These are phyloP conservation scores for Orchesella flavescens DNA, from an alignment of 2,888 invertebrate species.

Conservation along the genomic window DNA sequence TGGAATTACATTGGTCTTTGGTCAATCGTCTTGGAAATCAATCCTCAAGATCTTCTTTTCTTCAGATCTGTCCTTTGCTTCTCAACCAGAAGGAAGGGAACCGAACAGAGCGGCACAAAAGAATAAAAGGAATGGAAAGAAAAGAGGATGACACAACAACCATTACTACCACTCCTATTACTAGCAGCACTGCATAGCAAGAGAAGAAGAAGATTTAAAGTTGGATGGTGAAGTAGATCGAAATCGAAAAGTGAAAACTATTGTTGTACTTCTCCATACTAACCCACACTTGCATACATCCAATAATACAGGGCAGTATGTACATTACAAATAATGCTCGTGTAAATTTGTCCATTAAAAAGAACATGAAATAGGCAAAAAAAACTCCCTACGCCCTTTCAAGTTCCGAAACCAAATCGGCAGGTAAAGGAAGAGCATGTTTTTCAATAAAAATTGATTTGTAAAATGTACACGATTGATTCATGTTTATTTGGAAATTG, in stretches of 20 bases:
- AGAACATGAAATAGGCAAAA: neutral
- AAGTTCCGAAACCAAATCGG: neutral
- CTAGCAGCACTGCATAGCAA: slow-evolving; percentile 15
- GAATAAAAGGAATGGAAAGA: slow-evolving; percentile 10
- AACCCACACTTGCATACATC: neutral
- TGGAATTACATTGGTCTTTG: slow-evolving; percentile 52
- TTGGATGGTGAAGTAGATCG: slow-evolving; percentile 12
- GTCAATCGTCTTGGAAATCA: slow-evolving; percentile 56
- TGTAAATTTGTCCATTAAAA: slow-evolving; percentile 1
- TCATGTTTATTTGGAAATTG: too few species aligned
- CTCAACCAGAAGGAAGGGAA: neutral
- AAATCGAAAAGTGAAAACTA: slow-evolving; percentile 43
- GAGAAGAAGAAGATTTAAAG: slow-evolving; percentile 6
- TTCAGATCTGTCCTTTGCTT: neutral
- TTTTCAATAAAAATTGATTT: too few species aligned
- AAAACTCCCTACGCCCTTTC: slow-evolving; percentile 5
- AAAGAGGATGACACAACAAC: slow-evolving; percentile 57
- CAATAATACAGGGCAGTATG: too few species aligned
- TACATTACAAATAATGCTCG: neutral
- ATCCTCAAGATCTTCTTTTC: slow-evolving; percentile 44
- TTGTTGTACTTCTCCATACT: slow-evolving; percentile 6
- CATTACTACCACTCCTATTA: slow-evolving; percentile 29
- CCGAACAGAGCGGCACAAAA: neutral
- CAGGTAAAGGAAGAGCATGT: too few species aligned
- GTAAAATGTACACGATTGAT: too few species aligned